These are phyloP conservation scores for Zaprionus kolodkinae DNA, from an alignment of 1,140 invertebrate species.

Conservation along the genomic window DNA sequence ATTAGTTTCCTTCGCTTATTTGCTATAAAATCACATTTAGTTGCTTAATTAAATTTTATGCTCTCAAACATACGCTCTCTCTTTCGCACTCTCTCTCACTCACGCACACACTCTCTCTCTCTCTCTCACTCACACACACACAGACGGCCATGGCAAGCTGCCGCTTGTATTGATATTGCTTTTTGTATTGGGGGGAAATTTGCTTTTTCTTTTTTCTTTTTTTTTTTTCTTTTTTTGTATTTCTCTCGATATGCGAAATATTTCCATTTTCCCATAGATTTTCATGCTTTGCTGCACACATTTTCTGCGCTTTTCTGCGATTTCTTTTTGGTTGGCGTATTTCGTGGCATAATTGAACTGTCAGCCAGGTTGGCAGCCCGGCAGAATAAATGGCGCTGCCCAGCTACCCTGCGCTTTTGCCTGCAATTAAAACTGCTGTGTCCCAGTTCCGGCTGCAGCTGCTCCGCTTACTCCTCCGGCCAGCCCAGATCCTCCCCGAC, in stretches of 20 bases:
- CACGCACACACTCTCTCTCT: conserved; percentile 4
- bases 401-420: too few relatives aligned
- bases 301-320: conserved; percentile 17
- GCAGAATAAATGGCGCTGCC: conserved; percentile 41
- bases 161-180: conserved; percentile 70
- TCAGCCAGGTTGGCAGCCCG: conserved; percentile 52
- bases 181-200: conserved; percentile 37
- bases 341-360: conserved; percentile 80
- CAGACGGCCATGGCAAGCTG: conserved; percentile 36
- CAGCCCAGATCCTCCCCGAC: conserved; percentile 94
- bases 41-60: conserved; percentile 83
- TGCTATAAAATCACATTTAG: conserved; percentile 84
- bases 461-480: conserved; percentile 75
- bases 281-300: conserved; percentile 62
- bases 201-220: conserved; percentile 30
- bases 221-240: conserved; percentile 17
- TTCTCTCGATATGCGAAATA: conserved; percentile 1
- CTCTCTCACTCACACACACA: not conserved
- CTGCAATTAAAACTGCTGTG: too few relatives aligned
- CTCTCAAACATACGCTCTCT: conserved; percentile 31
- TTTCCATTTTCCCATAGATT: conserved; percentile 44
- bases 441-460: conserved; percentile 51
- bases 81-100: not conserved
- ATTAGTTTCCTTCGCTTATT: conserved; percentile 70
- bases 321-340: not conserved